Percentiles rank a stretch among this genome's conserved stretches.
Conservation (phyloP, 2,797 vertebrate species). For the Kryptolebias ocellatus region DNA sequence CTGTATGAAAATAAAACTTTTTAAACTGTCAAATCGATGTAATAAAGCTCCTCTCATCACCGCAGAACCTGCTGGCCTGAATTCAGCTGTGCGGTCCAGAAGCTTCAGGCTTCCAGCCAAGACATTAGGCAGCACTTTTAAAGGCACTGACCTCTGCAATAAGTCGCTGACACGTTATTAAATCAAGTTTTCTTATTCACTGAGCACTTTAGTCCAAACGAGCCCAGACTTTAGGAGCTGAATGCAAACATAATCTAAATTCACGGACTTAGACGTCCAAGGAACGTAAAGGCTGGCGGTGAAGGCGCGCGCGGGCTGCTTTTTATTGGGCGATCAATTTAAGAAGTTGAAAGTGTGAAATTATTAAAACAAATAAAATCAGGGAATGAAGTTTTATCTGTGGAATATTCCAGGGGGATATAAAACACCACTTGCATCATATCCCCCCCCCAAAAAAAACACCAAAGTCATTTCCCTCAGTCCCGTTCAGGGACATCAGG, state of each 20-base stretch:
- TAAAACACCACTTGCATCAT: background rate
- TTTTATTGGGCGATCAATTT: background rate
- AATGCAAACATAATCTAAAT: background rate
- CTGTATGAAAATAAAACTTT: too few species aligned
- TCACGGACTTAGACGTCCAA: background rate
- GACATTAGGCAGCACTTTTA: conserved; percentile 2
- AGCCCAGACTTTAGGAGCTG: background rate
- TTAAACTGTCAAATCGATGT: background rate
- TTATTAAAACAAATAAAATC: background rate
- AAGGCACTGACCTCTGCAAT: conserved; percentile 6
- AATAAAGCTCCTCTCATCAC: background rate
- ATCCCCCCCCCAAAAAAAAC: background rate
- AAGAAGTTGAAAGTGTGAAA: background rate
- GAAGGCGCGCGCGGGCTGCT: background rate
- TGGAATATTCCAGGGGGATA: background rate
- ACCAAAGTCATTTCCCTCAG: background rate
- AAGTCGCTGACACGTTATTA: conserved; percentile 17
- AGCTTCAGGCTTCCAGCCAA: conserved; percentile 16
- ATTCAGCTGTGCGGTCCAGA: conserved; percentile 8
- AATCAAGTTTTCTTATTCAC: background rate
- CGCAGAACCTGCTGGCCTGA: conserved; percentile 5
- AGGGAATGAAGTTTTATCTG: background rate
- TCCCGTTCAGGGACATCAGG: too few species aligned
- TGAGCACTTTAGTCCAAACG: background rate
- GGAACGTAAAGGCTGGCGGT: background rate